Conservation (phyloP, 1,140 invertebrate species). For the Wiebesia pumilae region DNA sequence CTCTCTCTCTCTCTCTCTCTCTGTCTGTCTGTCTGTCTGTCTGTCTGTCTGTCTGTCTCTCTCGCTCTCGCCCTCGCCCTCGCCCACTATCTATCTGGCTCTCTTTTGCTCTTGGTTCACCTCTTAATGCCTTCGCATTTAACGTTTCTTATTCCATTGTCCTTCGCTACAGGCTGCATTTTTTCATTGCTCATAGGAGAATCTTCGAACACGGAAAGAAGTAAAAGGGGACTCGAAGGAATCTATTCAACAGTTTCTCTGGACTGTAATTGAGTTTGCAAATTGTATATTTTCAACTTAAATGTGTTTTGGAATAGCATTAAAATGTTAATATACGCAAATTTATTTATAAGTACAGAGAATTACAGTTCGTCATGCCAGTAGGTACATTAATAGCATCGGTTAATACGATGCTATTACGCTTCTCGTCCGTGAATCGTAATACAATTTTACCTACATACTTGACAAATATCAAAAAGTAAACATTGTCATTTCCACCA, state of each 20-base stretch:
- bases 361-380: background rate
- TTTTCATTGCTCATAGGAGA: background rate
- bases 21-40: background rate
- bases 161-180: conserved; percentile 13
- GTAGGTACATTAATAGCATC: background rate
- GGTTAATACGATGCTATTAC: background rate
- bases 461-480: too few species aligned
- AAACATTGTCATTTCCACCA: too few species aligned
- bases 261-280: background rate
- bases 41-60: background rate
- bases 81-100: background rate
- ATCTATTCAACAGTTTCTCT: background rate
- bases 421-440: too few species aligned
- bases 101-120: background rate
- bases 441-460: too few species aligned
- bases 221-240: background rate
- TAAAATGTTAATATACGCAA: background rate
- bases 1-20: background rate
- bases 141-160: conserved; percentile 46
- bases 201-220: background rate
- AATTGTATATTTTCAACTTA: conserved; percentile 7
- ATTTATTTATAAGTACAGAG: background rate
- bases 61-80: too few species aligned
- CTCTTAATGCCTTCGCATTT: conserved; percentile 50
- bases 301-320: background rate